Conservation (phyloP, 2,888 invertebrate genomes). For the Troglohyphantes excavatus region DNA sequence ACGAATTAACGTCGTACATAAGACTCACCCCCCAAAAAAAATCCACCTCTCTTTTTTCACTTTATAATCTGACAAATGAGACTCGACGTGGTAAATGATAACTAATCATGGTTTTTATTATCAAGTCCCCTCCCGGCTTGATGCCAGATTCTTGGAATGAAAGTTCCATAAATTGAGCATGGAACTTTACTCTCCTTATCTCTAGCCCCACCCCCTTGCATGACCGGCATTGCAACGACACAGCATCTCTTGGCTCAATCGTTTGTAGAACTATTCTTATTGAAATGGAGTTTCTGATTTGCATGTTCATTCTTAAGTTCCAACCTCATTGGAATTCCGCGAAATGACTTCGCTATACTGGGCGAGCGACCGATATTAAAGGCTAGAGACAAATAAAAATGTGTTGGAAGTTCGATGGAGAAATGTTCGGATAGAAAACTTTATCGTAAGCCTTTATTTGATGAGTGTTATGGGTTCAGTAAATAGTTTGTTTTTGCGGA, state of each 20-base stretch:
- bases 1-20: not conserved
- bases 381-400: conserved; percentile 36
- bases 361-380: not conserved
- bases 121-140: conserved; percentile 16
- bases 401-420: not conserved
- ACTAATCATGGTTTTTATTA: conserved; percentile 57
- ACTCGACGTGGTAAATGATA: conserved; percentile 40
- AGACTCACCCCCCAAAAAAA: not conserved
- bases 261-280: conserved; percentile 60
- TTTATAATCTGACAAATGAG: conserved; percentile 49
- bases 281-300: conserved; percentile 63
- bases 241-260: conserved; percentile 43
- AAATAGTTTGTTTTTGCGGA: too few species aligned
- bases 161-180: conserved; percentile 63
- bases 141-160: conserved; percentile 27
- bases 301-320: conserved; percentile 56
- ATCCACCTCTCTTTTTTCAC: not conserved
- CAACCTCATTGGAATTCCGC: conserved; percentile 49
- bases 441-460: not conserved
- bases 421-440: not conserved
- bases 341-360: not conserved
- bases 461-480: not conserved
- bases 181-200: conserved; percentile 42
- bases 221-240: conserved; percentile 20
- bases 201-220: too few species aligned